A percentile compares a stretch with the other conserved stretches of the same genome.
Evolutionary conservation across 2,113 vertebrate genomes (phyloP).

Genomic region (Clupea harengus): DNA sequence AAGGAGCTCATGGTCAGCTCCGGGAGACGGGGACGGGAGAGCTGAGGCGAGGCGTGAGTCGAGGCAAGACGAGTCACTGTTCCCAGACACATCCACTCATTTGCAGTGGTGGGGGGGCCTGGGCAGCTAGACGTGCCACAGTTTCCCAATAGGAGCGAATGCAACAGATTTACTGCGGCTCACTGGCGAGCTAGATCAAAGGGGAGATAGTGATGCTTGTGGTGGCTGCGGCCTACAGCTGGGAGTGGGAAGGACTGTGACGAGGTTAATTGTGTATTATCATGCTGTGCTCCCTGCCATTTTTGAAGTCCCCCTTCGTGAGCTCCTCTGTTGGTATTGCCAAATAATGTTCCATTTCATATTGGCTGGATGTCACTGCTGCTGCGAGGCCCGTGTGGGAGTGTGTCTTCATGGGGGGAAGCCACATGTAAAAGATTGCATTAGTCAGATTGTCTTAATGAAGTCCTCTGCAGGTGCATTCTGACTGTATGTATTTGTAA

Average conservation of each 20-base stretch:
- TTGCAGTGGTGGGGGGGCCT: no score
- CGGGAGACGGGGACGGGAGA: neutral
- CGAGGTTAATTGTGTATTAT: neutral
- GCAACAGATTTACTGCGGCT: neutral
- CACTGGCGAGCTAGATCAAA: neutral
- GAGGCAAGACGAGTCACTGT: neutral
- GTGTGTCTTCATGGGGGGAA: neutral
- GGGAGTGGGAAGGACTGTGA: neutral
- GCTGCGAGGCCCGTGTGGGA: neutral
- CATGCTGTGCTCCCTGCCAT: neutral
- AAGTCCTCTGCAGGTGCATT: neutral
- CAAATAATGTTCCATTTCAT: neutral
- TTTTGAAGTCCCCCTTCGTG: neutral
- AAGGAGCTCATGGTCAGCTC: neutral
- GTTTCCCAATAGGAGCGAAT: neutral
- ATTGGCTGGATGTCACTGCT: neutral
- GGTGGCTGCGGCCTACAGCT: neutral
- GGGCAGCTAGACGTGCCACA: neutral
- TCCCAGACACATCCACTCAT: no score
- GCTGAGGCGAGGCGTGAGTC: neutral
- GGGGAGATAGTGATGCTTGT: neutral
- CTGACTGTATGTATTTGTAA: neutral
- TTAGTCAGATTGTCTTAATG: neutral
- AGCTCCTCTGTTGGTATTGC: neutral
- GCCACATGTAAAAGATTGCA: neutral